phyloP scores from a whole-genome alignment of 2,797 vertebrate genomes.

The Poeciliopsis turneri region DNA sequence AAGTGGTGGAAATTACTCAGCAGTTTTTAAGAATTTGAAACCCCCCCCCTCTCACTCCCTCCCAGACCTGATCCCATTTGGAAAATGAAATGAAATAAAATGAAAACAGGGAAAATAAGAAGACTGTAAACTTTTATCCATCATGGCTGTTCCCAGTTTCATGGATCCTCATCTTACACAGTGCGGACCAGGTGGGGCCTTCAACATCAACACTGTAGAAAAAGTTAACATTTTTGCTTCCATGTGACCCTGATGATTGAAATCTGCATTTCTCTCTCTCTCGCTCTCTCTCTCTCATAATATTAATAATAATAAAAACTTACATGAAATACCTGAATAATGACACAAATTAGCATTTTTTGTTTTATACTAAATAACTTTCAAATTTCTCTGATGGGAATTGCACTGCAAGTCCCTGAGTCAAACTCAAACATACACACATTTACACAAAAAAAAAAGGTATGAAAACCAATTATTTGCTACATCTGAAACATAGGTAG shows the following conservation, averaged over 20 bases:
- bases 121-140: constrained; percentile 72
- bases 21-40: constrained; percentile 52
- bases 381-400: constrained; percentile 74
- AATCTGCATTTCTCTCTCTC: constrained; percentile 67
- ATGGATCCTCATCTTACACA: constrained; percentile 57
- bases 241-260: constrained; percentile 75
- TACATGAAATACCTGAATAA: constrained; percentile 78
- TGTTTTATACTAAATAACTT: constrained; percentile 51
- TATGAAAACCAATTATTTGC: constrained; percentile 81
- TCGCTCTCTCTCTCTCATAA: neutral
- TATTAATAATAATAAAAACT: constrained; percentile 23
- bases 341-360: constrained; percentile 66
- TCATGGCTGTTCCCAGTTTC: constrained; percentile 62
- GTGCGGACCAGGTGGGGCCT: constrained; percentile 63
- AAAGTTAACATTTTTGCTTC: constrained; percentile 66
- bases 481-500: constrained; percentile 87
- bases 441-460: constrained; percentile 69
- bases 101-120: constrained; percentile 14
- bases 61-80: neutral
- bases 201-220: constrained; percentile 42
- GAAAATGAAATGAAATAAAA: neutral
- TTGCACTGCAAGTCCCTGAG: constrained; percentile 83
- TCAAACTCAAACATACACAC: constrained; percentile 77
- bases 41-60: constrained; percentile 17
- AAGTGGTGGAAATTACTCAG: constrained; percentile 67